These are phyloP conservation scores for Anas bahamensis DNA, from an alignment of 2,797 vertebrate genomes.

Conservation along the genomic window DNA sequence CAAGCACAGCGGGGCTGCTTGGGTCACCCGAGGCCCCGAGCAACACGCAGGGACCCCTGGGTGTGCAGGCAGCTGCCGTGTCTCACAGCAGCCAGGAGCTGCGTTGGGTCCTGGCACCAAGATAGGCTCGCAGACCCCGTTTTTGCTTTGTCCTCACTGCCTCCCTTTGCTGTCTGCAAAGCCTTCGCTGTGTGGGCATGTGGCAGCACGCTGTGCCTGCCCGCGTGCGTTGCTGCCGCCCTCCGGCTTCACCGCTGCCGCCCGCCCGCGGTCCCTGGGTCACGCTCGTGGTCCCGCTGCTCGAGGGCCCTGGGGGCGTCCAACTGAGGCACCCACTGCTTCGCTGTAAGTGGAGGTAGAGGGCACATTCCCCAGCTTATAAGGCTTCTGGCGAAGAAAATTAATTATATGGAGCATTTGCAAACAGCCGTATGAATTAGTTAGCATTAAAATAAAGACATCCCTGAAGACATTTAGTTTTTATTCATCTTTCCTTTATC, in stretches of 20 bases:
- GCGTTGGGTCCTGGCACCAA: background rate
- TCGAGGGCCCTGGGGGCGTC: background rate
- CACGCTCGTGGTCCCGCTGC: fast-evolving
- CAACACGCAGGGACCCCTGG: fast-evolving
- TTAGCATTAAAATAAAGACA: constrained; percentile 1
- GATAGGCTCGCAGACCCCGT: background rate
- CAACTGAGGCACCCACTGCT: background rate
- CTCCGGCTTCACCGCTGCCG: fast-evolving
- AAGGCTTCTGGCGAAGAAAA: background rate
- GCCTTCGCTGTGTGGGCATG: fast-evolving
- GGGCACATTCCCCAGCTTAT: background rate
- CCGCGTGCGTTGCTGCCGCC: fast-evolving
- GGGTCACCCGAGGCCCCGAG: too few relatives aligned
- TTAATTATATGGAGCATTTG: background rate
- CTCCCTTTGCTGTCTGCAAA: fast-evolving
- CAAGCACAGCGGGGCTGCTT: background rate
- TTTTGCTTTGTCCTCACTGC: fast-evolving
- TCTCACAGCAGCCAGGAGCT: background rate
- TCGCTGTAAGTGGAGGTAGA: fast-evolving
- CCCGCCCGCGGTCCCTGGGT: background rate
- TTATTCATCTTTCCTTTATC: constrained; percentile 34
- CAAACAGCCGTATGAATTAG: background rate
- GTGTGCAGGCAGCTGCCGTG: background rate
- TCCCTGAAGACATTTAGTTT: constrained; percentile 38
- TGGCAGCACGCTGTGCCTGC: too few relatives aligned